Evolutionary conservation across 2,888 invertebrate genomes (phyloP).

Genomic region (Agrypnus murinus): DNA sequence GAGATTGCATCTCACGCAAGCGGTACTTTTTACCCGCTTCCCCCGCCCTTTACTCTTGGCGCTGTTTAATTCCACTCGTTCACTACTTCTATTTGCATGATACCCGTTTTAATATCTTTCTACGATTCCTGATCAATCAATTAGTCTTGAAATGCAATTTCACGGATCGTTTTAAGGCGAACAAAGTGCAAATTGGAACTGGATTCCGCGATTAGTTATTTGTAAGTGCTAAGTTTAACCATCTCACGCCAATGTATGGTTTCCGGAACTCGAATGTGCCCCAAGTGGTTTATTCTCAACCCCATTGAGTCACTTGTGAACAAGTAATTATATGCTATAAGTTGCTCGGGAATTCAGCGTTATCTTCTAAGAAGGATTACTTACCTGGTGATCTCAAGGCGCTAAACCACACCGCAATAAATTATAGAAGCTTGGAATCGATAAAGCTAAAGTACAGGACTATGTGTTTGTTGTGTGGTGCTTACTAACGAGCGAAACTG

Average conservation of each 20-base stretch:
- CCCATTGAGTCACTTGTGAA: slow-evolving; percentile 42
- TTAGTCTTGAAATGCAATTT: slow-evolving; percentile 43
- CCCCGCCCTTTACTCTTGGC: no score
- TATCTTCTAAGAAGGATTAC: slow-evolving; percentile 41
- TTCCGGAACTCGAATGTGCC: slow-evolving; percentile 43
- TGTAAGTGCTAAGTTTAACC: slow-evolving; percentile 48
- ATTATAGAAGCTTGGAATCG: slow-evolving; percentile 36
- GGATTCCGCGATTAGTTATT: slow-evolving; percentile 48
- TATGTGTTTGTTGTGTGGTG: slow-evolving; percentile 24
- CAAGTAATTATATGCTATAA: slow-evolving; percentile 52
- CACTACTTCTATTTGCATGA: slow-evolving; percentile 27
- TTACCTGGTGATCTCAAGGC: slow-evolving; percentile 35
- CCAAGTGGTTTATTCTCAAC: slow-evolving; percentile 45
- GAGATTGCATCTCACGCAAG: slow-evolving; percentile 22
- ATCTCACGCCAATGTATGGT: slow-evolving; percentile 45
- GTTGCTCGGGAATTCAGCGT: slow-evolving; percentile 43
- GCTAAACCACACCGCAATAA: slow-evolving; percentile 35
- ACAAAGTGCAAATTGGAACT: slow-evolving; percentile 49
- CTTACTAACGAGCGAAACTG: slow-evolving; percentile 24
- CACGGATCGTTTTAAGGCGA: slow-evolving; percentile 46
- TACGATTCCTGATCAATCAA: slow-evolving; percentile 40
- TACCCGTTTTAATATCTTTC: slow-evolving; percentile 27
- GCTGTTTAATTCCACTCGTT: slow-evolving; percentile 22
- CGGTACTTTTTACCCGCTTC: background rate
- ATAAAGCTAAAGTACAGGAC: slow-evolving; percentile 27